Base-by-base conservation (phyloP, 2,797 vertebrate genomes). In the Helarctos malayanus region DNA sequence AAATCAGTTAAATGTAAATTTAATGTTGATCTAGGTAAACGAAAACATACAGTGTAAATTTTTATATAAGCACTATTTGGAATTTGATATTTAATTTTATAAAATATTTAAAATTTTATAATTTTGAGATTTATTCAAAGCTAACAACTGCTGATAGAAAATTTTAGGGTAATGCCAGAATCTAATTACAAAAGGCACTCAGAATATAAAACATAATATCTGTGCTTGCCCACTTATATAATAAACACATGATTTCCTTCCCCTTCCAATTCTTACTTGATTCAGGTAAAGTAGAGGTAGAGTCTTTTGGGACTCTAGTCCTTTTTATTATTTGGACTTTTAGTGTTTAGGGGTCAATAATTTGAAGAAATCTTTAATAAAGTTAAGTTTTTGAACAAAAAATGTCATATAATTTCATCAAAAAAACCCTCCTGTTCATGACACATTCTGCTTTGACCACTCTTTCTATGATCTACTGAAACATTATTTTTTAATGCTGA, bases 401-500 rank as follows among this genome's bases (percentile, higher is more conserved):
- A 88, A 1, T 96, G 47, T 94, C 65, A 98, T 97, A 95, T 97
- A 97, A 32, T 98, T 98, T 98, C 98, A 98, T 98, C 97, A 95
- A 63, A 97, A 98, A 98, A 97, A 97, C 97, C 69, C 19, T 97
- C 98, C 94, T 98, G 97, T 98, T 98, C 98, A 99, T 98, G 97
- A 98, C 98, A 98, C 98, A 99, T 99, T 99, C 98, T 98, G 98
- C 98, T 99, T 99, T 99, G 98, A 98, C 93, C 99, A 98, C 98
- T 99, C 98, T 98, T 98, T 98, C 98, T 99, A 78, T 98, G 97
- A 98, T 98, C 98, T 98, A 99, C 95, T 98, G 98, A 98, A 97
- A 98, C 98, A 99, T 99, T 98, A 98, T 99, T 99, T 98, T 98
- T 99, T 98, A 98, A 99, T 99, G 98, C 98, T 97, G 97, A 98